A percentile compares a stretch with the other conserved stretches of the same genome.
Evolutionary conservation across 2,888 invertebrate species (phyloP).

Genomic region (Syrista parreyssii): DNA sequence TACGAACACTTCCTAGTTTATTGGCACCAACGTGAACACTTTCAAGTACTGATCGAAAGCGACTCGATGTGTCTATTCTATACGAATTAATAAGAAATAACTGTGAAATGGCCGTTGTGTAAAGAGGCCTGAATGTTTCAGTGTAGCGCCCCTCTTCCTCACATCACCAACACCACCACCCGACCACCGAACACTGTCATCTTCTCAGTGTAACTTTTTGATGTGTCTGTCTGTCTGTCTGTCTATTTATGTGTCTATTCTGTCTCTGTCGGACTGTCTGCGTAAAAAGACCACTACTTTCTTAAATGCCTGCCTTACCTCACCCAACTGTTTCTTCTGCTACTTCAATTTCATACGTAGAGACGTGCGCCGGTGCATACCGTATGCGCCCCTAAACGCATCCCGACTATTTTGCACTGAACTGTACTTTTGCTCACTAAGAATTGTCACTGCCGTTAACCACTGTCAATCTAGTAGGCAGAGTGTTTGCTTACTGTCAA

Average conservation of each 20-base stretch:
- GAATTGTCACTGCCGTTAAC: not conserved
- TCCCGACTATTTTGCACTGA: not conserved
- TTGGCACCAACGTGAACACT: not conserved
- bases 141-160: slow-evolving; percentile 63
- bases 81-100: slow-evolving; percentile 43
- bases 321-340: slow-evolving; percentile 24
- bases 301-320: slow-evolving; percentile 15
- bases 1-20: not conserved
- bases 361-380: not conserved
- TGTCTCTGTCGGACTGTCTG: slow-evolving; percentile 1
- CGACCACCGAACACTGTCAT: slow-evolving; percentile 62
- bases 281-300: not conserved
- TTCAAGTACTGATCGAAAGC: slow-evolving; percentile 26
- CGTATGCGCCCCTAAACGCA: not conserved
- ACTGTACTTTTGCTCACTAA: not conserved
- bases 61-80: slow-evolving; percentile 25
- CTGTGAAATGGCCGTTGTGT: slow-evolving; percentile 55
- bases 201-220: slow-evolving; percentile 58
- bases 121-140: slow-evolving; percentile 61
- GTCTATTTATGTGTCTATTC: slow-evolving; percentile 30
- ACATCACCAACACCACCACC: slow-evolving; percentile 59
- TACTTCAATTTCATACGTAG: slow-evolving; percentile 18
- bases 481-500: not conserved
- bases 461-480: not conserved
- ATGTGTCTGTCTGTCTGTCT: slow-evolving; percentile 48